phyloP scores from a whole-genome alignment of 2,113 vertebrate species.

The Pterophyllum scalare region DNA sequence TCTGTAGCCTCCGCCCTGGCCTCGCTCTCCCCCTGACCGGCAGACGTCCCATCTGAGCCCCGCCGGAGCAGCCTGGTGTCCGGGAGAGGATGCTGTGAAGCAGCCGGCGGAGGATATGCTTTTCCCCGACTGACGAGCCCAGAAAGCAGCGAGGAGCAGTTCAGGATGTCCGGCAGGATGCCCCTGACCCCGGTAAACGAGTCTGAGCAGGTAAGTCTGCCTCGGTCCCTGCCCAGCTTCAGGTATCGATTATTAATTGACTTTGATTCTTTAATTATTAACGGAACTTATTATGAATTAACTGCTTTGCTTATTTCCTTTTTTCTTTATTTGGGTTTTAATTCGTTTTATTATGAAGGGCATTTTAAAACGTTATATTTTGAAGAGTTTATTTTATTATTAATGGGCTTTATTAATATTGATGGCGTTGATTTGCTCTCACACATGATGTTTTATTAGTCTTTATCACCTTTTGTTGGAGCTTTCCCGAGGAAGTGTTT shows the following conservation, averaged over 20 bases:
- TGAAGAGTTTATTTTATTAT: no score
- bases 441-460: no score
- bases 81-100: slow-evolving; percentile 40
- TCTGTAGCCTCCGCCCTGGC: slow-evolving; percentile 49
- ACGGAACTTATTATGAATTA: not conserved
- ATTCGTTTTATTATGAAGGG: no score
- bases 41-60: slow-evolving; percentile 23
- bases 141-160: not conserved
- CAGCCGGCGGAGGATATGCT: slow-evolving; percentile 37
- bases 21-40: no score
- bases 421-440: no score
- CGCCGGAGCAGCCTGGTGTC: slow-evolving; percentile 32
- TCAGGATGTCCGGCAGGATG: slow-evolving; percentile 50
- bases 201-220: slow-evolving; percentile 44
- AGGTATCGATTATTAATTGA: not conserved
- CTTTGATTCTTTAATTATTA: no score
- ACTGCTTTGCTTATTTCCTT: no score
- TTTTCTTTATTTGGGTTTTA: no score
- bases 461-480: no score
- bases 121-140: slow-evolving; percentile 22
- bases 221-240: not conserved
- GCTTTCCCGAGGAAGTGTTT: no score
- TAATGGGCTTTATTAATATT: no score
- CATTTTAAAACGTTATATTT: no score
- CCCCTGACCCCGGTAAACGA: slow-evolving; percentile 60